Conservation (phyloP, 2,888 invertebrate genomes). For the Eupithecia insigniata region DNA sequence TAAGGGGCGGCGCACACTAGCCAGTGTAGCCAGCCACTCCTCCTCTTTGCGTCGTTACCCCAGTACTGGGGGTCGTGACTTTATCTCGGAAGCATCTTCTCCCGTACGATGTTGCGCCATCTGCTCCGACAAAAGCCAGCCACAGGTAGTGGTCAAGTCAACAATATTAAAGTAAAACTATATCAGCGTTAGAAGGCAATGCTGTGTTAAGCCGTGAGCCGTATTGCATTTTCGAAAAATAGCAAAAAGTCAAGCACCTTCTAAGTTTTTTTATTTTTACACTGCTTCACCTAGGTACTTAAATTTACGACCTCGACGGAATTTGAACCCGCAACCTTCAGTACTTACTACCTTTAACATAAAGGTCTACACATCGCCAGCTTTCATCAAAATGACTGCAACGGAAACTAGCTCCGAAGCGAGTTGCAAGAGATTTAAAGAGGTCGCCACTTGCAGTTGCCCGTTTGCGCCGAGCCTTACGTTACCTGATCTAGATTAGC, state of each 20-base stretch:
- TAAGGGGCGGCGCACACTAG: not conserved
- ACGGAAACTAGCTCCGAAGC: not conserved
- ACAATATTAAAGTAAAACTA: not conserved
- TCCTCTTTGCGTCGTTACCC: no score
- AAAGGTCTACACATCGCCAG: not conserved
- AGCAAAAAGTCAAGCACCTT: not conserved
- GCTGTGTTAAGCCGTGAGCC: not conserved
- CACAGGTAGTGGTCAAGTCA: not conserved
- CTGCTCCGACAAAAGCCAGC: no score
- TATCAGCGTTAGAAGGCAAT: not conserved
- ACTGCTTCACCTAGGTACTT: not conserved
- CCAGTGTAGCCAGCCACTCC: not conserved
- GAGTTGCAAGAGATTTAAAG: not conserved
- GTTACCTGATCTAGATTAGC: conserved; percentile 1
- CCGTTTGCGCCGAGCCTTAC: not conserved
- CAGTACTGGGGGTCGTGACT: no score
- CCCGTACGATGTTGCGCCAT: no score
- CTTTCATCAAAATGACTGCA: not conserved
- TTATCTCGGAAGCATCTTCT: no score
- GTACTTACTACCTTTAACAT: no score
- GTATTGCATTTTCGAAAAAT: not conserved
- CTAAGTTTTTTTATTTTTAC: not conserved
- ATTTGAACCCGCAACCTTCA: no score
- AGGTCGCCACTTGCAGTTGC: not conserved
- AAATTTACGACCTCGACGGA: not conserved